phyloP scores from a whole-genome alignment of 2,113 vertebrate genomes.

The Eidolon helvum region DNA sequence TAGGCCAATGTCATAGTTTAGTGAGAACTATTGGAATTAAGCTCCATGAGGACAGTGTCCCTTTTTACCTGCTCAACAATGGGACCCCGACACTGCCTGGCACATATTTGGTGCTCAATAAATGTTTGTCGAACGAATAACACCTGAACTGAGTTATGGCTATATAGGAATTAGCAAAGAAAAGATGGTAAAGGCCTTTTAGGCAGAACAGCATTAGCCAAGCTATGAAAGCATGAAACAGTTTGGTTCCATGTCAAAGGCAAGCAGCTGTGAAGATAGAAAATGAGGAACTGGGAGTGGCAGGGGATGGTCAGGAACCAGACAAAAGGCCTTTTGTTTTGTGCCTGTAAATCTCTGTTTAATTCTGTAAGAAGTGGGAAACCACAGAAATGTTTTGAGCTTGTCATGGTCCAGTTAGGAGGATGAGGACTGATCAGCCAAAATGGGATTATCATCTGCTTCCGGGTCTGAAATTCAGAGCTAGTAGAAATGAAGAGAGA shows the following conservation, averaged over 20 bases:
- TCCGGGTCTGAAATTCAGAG: not conserved
- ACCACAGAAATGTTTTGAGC: not conserved
- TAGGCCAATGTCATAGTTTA: not conserved
- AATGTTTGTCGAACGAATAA: not conserved
- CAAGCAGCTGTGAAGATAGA: not conserved
- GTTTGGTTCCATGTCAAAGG: not conserved
- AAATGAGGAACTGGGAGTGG: no score
- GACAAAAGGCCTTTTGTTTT: not conserved
- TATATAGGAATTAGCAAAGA: not conserved
- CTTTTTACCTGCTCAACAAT: not conserved
- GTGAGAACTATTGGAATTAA: not conserved
- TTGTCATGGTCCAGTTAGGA: not conserved
- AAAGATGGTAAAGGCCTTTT: accelerated
- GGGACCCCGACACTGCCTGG: not conserved
- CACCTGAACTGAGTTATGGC: not conserved
- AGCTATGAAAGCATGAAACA: not conserved
- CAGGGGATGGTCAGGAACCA: not conserved
- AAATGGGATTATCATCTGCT: not conserved
- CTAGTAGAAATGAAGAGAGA: not conserved
- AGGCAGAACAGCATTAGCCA: no score
- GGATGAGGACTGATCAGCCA: not conserved
- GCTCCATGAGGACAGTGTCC: not conserved
- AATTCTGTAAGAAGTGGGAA: not conserved
- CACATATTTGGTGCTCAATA: not conserved
- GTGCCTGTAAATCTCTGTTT: not conserved